Conservation (phyloP, 2,888 invertebrate genomes). For the Periphyllus acericola region DNA sequence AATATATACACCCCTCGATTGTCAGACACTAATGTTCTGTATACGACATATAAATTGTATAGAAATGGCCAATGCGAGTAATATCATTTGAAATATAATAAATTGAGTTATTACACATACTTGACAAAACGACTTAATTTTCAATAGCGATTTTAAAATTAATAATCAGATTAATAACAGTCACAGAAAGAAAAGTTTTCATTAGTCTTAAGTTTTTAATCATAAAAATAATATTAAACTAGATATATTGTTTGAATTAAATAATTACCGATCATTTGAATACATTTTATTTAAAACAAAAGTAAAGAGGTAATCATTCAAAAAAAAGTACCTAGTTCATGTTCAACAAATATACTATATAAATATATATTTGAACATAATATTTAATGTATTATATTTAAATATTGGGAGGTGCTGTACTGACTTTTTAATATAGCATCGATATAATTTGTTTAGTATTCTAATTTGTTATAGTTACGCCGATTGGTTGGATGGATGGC, state of each 20-base stretch:
- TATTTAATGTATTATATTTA: too few relatives aligned
- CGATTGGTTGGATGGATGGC: neutral
- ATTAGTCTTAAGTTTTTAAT: too few relatives aligned
- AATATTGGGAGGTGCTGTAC: too few relatives aligned
- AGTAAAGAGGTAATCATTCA: neutral
- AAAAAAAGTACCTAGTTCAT: neutral
- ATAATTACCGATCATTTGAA: neutral
- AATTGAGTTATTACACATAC: neutral
- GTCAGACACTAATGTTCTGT: constrained; percentile 47
- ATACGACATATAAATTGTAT: constrained; percentile 28
- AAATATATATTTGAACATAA: neutral
- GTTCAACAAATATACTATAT: neutral
- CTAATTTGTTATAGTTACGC: neutral
- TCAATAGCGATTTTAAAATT: neutral
- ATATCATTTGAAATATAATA: constrained; percentile 16
- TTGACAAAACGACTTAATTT: neutral
- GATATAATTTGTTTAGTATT: neutral
- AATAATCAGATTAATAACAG: neutral
- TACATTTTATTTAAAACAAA: neutral
- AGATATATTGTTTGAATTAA: neutral
- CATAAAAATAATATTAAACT: neutral
- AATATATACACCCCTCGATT: constrained; percentile 51
- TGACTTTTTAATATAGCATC: too few relatives aligned
- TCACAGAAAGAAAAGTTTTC: neutral
- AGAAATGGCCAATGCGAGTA: neutral